Conservation (phyloP, 35 echinoderm and acorn worm species). For the Antedon bifida region DNA sequence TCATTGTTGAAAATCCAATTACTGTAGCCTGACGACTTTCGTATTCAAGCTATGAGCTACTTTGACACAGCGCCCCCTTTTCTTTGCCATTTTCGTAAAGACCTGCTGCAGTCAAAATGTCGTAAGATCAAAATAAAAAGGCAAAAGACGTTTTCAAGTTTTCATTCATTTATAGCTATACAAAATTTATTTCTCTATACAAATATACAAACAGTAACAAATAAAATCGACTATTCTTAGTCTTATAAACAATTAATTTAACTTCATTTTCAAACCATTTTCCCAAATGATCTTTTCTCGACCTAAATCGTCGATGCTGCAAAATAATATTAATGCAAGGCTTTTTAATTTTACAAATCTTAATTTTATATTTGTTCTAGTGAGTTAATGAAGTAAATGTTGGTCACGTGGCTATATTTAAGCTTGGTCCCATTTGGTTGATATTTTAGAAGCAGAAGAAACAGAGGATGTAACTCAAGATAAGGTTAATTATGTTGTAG, state of each 20-base stretch:
- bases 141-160: not conserved
- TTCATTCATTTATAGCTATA: not conserved
- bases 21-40: not conserved
- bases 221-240: not conserved
- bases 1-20: not conserved
- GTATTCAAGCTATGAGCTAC: not conserved
- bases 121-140: not conserved
- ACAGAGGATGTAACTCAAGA: not conserved
- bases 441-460: not conserved
- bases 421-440: not conserved
- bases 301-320: too few relatives aligned
- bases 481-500: not conserved
- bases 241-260: conserved; percentile 2
- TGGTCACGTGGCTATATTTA: not conserved
- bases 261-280: not conserved
- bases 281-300: not conserved
- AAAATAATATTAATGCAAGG: too few relatives aligned
- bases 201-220: not conserved
- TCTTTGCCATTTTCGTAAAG: too few relatives aligned
- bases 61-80: not conserved
- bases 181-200: conserved; percentile 1
- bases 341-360: too few relatives aligned
- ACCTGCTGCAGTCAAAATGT: too few relatives aligned
- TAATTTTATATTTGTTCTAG: not conserved
- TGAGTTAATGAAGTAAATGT: not conserved